phyloP scores from a whole-genome alignment of 2,113 vertebrate genomes.

The Puma concolor region DNA sequence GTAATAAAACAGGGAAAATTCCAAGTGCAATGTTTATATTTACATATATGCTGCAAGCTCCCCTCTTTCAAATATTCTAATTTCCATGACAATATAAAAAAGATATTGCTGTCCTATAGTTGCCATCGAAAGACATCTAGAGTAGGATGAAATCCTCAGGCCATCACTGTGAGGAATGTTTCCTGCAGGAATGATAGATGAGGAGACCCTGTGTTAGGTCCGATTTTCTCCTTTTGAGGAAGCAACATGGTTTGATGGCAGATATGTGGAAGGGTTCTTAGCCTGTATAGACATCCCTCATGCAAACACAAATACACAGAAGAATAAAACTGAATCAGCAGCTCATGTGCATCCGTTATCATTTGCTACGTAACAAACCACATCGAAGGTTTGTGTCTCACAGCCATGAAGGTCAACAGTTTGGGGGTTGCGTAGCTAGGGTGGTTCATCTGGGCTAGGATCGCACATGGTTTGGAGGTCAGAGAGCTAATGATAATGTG shows the following conservation, averaged over 20 bases:
- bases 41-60: no score
- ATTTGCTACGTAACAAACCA: not conserved
- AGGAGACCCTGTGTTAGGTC: not conserved
- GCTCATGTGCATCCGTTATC: accelerated
- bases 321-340: not conserved
- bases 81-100: no score
- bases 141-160: not conserved
- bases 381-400: not conserved
- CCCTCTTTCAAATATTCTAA: not conserved
- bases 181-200: no score
- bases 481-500: accelerated
- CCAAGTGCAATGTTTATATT: no score
- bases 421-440: no score
- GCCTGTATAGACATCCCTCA: not conserved
- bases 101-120: accelerated
- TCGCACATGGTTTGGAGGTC: no score
- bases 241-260: accelerated
- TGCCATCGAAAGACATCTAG: not conserved
- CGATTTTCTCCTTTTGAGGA: not conserved
- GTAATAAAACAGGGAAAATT: not conserved
- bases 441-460: not conserved
- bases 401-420: not conserved
- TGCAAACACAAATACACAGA: not conserved
- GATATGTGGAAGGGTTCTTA: no score
- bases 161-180: not conserved